phyloP scores from a whole-genome alignment of 2,797 vertebrate species.

The Dryobates pubescens region DNA sequence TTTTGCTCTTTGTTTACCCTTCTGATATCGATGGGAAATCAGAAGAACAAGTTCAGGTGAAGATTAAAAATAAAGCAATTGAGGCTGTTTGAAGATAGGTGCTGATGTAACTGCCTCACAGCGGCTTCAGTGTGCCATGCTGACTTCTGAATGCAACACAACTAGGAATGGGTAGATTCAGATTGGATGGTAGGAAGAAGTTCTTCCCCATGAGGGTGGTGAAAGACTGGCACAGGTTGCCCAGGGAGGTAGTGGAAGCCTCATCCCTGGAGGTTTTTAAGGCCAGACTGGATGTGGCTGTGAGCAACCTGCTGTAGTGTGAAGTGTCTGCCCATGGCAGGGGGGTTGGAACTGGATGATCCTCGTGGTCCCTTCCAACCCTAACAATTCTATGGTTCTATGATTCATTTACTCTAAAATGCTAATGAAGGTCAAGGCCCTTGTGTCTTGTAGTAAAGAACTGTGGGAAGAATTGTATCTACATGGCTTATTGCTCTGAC shows the following conservation, averaged over 20 bases:
- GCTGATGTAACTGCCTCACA: neutral
- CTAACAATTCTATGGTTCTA: too few species aligned
- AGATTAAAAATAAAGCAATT: neutral
- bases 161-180: too few species aligned
- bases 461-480: neutral
- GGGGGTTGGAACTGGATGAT: too few species aligned
- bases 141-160: neutral
- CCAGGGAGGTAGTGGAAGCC: too few species aligned
- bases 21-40: neutral
- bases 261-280: too few species aligned
- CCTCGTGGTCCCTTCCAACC: too few species aligned
- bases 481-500: neutral
- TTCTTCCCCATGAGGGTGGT: too few species aligned
- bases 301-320: too few species aligned
- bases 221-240: too few species aligned
- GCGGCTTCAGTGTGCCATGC: neutral
- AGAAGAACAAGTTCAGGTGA: neutral
- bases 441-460: neutral
- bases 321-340: too few species aligned
- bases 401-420: neutral
- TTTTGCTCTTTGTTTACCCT: neutral
- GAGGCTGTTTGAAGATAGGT: neutral
- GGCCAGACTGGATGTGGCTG: too few species aligned
- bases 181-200: too few species aligned
- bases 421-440: neutral